Evolutionary conservation across 2,888 invertebrate genomes (phyloP).

Genomic region (Cyclophora punctaria): DNA sequence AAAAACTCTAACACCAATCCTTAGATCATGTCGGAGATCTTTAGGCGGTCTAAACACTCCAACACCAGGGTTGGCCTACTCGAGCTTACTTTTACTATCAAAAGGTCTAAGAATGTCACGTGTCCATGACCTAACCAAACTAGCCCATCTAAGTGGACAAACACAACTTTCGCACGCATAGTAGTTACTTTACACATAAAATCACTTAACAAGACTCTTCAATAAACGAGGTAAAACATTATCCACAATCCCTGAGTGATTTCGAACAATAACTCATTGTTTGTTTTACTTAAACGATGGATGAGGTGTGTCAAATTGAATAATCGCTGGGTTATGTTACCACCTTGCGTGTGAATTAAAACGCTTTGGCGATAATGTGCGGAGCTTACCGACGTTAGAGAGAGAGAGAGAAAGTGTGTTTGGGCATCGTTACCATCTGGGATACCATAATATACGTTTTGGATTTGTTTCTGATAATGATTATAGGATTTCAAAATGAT

Average conservation of each 20-base stretch:
- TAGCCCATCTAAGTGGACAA: not conserved
- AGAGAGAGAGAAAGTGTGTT: too few relatives aligned
- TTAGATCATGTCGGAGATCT: too few relatives aligned
- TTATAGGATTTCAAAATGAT: too few relatives aligned
- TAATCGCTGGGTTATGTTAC: slow-evolving; percentile 23
- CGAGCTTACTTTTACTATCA: not conserved
- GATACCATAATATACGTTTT: too few relatives aligned
- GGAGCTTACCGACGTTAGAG: slow-evolving; percentile 15
- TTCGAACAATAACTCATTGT: slow-evolving; percentile 13
- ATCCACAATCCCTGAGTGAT: slow-evolving; percentile 1
- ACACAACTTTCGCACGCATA: too few relatives aligned
- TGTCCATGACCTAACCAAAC: not conserved
- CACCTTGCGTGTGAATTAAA: slow-evolving; percentile 12
- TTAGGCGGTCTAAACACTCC: too few relatives aligned
- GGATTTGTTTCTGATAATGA: too few relatives aligned
- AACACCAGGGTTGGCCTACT: not conserved
- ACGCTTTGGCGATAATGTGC: slow-evolving; percentile 1
- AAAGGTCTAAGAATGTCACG: not conserved
- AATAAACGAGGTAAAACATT: not conserved
- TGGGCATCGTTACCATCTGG: too few relatives aligned
- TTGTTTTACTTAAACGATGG: slow-evolving; percentile 26
- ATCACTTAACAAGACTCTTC: too few relatives aligned
- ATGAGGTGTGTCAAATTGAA: slow-evolving; percentile 33
- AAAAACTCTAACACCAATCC: too few relatives aligned
- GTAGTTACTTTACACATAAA: too few relatives aligned